phyloP scores from a whole-genome alignment of 2,797 vertebrate species.

The Syngnathus rostellatus region DNA sequence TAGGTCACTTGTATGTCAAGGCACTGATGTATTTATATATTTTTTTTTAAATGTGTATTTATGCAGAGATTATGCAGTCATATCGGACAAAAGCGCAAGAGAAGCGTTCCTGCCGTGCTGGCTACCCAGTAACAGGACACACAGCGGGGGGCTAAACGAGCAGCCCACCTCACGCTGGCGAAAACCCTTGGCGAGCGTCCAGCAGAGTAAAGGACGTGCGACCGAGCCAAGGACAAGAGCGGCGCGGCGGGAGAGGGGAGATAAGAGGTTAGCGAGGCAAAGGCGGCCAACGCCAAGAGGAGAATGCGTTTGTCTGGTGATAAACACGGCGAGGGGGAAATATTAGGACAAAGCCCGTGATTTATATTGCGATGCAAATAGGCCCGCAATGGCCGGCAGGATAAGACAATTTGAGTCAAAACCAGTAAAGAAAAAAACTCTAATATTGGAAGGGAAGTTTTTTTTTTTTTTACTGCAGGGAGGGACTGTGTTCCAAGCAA shows the following conservation, averaged over 20 bases:
- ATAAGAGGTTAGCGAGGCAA: conserved; percentile 3
- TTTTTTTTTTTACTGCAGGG: conserved; percentile 32
- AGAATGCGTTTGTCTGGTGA: neutral
- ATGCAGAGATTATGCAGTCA: neutral
- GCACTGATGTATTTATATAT: neutral
- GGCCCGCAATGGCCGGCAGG: neutral
- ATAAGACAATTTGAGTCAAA: neutral
- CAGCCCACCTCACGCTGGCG: conserved; percentile 12
- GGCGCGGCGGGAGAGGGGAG: neutral
- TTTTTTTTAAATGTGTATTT: neutral
- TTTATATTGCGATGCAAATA: neutral
- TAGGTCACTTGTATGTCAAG: neutral
- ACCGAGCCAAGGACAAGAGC: conserved; percentile 27
- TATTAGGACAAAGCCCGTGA: neutral
- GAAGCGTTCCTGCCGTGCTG: neutral
- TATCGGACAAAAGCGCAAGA: neutral
- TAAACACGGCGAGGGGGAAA: neutral
- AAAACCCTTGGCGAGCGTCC: conserved; percentile 21
- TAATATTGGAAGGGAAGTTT: conserved; percentile 4
- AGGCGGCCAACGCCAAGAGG: neutral
- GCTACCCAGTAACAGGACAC: conserved; percentile 10
- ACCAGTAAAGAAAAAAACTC: conserved; percentile 11
- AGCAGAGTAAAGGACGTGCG: conserved; percentile 22
- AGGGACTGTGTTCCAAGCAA: conserved; percentile 42
- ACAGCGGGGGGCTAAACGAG: conserved; percentile 6